Percentiles rank a stretch among this genome's conserved stretches.
These are phyloP conservation scores for Cheilosia urbana DNA, from an alignment of 2,888 invertebrate genomes.

Conservation along the genomic window DNA sequence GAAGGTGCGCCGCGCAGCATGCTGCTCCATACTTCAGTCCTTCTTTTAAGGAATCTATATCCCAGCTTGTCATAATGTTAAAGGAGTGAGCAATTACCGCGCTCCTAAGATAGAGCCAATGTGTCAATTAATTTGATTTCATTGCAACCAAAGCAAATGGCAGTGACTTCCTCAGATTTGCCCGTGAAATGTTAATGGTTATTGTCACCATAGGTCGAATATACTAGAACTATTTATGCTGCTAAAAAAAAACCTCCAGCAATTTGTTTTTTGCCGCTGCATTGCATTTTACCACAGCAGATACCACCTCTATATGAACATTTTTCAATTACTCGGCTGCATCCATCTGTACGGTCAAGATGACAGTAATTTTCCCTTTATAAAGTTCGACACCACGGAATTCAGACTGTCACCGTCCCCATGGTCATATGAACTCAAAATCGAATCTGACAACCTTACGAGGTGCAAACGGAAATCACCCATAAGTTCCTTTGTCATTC, in stretches of 20 bases:
- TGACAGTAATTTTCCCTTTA: conserved; percentile 71
- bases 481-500: conserved; percentile 55
- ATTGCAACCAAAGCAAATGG: background rate
- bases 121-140: background rate
- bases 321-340: conserved; percentile 45
- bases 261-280: background rate
- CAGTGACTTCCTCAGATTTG: background rate
- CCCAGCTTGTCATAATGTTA: background rate
- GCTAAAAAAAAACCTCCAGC: background rate
- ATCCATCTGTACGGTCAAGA: conserved; percentile 13
- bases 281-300: background rate
- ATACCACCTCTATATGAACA: conserved; percentile 15
- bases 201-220: background rate
- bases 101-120: background rate
- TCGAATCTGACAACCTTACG: conserved; percentile 64
- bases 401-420: conserved; percentile 69
- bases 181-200: conserved; percentile 7
- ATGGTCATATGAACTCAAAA: conserved; percentile 65
- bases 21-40: no score
- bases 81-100: background rate
- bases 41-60: no score
- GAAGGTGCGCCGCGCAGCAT: no score
- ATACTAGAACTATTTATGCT: background rate
- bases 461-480: conserved; percentile 35
- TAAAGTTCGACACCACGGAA: conserved; percentile 66